Conservation (phyloP, 1,140 invertebrate genomes). For the Eumeta japonica region DNA sequence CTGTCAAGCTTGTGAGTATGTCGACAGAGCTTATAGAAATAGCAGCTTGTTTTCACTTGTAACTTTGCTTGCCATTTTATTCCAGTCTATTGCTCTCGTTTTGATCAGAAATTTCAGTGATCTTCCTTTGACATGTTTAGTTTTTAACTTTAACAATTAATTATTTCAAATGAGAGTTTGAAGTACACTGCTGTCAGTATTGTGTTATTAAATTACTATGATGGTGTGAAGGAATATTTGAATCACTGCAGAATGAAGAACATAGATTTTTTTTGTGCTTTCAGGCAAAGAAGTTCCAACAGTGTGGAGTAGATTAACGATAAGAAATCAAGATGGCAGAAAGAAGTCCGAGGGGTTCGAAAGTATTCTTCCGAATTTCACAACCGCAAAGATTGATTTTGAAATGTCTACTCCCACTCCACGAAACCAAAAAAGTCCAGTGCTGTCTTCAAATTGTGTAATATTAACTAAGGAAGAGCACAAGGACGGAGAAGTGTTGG, state of each 20-base stretch:
- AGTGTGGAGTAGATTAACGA: slow-evolving; percentile 29
- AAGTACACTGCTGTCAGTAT: too few species aligned
- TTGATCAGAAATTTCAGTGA: too few species aligned
- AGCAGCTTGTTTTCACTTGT: too few species aligned
- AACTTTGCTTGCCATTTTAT: neutral
- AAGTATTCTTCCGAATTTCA: slow-evolving; percentile 32
- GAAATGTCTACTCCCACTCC: slow-evolving; percentile 11
- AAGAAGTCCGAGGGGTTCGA: slow-evolving; percentile 32
- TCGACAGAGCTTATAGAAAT: too few species aligned
- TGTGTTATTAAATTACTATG: too few species aligned
- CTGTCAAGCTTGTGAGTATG: too few species aligned
- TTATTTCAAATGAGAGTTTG: too few species aligned
- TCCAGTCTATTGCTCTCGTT: neutral
- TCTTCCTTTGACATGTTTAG: too few species aligned
- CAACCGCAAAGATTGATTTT: slow-evolving; percentile 30
- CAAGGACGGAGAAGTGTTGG: slow-evolving; percentile 24
- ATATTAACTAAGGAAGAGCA: slow-evolving; percentile 31
- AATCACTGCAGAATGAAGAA: too few species aligned
- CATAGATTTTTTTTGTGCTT: slow-evolving; percentile 11
- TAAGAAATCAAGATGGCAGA: slow-evolving; percentile 23
- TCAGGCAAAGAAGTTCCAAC: slow-evolving; percentile 35
- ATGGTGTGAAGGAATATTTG: too few species aligned
- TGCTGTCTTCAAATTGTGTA: neutral
- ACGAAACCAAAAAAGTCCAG: slow-evolving; percentile 8
- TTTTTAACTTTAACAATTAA: too few species aligned